Evolutionary conservation across 2,888 invertebrate genomes (phyloP).

Genomic region (Ceriagrion tenellum): DNA sequence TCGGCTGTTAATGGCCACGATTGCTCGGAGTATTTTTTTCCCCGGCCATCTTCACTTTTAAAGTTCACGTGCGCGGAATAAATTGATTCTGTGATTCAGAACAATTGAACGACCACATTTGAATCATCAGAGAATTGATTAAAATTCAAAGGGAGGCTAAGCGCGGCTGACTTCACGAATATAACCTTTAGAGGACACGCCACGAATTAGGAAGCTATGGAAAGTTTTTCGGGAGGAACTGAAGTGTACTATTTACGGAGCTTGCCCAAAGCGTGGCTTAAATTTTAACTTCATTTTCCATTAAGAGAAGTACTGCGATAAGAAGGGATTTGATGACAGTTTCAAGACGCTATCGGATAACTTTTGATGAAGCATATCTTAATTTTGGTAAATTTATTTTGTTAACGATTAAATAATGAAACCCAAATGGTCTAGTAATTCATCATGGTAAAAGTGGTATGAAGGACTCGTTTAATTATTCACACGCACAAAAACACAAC

Average conservation of each 20-base stretch:
- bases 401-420: no score
- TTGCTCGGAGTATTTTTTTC: neutral
- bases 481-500: no score
- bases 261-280: no score
- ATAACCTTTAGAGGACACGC: neutral
- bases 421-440: no score
- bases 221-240: neutral
- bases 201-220: neutral
- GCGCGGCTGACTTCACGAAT: slow-evolving; percentile 10
- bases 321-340: no score
- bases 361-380: no score
- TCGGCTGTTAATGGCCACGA: neutral
- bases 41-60: neutral
- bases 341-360: no score
- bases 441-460: no score
- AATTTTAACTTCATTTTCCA: no score
- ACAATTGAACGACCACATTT: neutral
- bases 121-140: slow-evolving; percentile 21
- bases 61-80: slow-evolving; percentile 3
- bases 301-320: no score
- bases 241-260: neutral
- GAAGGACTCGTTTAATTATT: no score
- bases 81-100: neutral
- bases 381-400: no score
- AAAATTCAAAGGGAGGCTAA: neutral